These are phyloP conservation scores for Plutomurus gul DNA, from an alignment of 1,140 invertebrate species.

Conservation along the genomic window DNA sequence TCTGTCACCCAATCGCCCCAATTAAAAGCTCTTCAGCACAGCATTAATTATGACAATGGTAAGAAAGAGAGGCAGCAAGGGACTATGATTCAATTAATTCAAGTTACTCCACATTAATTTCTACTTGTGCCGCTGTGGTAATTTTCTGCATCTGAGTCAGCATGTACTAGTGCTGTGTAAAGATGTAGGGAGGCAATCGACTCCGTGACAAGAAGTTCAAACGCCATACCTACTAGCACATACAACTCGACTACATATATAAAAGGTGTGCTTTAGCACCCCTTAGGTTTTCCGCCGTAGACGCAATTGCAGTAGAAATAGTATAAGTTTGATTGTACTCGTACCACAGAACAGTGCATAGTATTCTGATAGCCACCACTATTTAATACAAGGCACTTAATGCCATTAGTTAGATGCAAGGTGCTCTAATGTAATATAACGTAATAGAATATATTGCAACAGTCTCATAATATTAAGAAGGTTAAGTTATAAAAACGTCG, in stretches of 20 bases:
- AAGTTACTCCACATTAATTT: not conserved
- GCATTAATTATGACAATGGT: too few species aligned
- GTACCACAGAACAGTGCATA: too few species aligned
- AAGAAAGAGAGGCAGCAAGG: not conserved
- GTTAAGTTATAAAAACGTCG: constrained; percentile 4
- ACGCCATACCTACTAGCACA: not conserved
- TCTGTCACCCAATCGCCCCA: too few species aligned
- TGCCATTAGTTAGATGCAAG: not conserved
- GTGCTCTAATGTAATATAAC: not conserved
- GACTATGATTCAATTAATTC: not conserved
- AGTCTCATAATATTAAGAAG: not conserved
- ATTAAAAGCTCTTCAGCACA: too few species aligned
- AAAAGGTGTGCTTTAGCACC: too few species aligned
- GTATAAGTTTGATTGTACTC: too few species aligned
- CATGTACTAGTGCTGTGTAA: not conserved
- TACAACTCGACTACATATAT: too few species aligned
- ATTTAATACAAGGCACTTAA: not conserved
- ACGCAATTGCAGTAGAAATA: too few species aligned
- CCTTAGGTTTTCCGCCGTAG: too few species aligned
- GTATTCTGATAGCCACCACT: too few species aligned
- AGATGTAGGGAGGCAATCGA: not conserved
- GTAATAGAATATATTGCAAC: not conserved
- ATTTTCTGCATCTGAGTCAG: not conserved
- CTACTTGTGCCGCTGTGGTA: not conserved
- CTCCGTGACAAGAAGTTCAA: not conserved